Percentiles rank a stretch among this genome's conserved stretches.
Conservation (phyloP, 2,113 vertebrate species). For the Crotalus viridis region DNA sequence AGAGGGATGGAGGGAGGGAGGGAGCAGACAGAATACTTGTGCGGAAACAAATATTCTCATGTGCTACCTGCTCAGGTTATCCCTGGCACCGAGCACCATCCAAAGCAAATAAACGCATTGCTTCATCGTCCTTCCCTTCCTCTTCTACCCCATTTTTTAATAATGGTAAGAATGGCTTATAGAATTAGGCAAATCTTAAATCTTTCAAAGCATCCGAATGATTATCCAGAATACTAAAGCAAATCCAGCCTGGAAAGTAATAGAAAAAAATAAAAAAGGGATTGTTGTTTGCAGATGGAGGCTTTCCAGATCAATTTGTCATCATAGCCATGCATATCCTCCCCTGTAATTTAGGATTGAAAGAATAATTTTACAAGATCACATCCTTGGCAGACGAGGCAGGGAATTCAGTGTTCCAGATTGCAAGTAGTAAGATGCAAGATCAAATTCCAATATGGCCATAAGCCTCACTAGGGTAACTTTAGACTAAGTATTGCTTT, state of each 20-base stretch:
- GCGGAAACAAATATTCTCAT: background rate
- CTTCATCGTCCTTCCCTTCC: background rate
- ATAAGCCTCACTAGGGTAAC: background rate
- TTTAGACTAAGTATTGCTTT: background rate
- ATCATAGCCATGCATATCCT: background rate
- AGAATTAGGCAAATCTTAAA: conserved; percentile 7
- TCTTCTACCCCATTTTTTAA: background rate
- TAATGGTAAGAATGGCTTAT: conserved; percentile 5
- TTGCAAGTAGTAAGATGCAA: background rate
- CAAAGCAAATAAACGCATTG: background rate
- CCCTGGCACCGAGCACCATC: background rate
- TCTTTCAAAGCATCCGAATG: background rate
- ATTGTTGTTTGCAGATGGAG: background rate
- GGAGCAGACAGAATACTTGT: background rate
- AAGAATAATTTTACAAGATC: background rate
- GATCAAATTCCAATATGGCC: background rate
- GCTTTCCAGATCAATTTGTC: background rate
- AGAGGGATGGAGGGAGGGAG: no score
- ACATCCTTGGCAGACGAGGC: background rate
- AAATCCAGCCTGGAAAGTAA: background rate
- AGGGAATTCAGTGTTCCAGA: background rate
- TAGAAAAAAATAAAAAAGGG: background rate
- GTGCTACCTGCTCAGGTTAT: background rate
- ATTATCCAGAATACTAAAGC: background rate
- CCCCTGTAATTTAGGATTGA: background rate